phyloP scores from a whole-genome alignment of 2,797 vertebrate species.

The Lepus oiostolus region DNA sequence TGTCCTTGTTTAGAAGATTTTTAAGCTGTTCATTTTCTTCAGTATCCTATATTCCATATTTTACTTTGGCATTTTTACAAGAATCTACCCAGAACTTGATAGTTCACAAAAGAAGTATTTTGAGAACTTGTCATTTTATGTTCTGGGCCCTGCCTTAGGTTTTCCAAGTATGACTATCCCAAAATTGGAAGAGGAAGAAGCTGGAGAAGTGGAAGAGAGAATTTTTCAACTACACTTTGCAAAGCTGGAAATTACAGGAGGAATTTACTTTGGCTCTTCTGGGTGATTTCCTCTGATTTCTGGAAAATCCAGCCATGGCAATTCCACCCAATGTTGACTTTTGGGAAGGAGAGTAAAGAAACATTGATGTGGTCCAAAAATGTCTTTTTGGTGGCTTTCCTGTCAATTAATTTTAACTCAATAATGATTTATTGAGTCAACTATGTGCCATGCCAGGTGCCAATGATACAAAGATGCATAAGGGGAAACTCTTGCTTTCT shows the following conservation, averaged over 20 bases:
- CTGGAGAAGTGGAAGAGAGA: neutral
- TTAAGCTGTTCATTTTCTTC: neutral
- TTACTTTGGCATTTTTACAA: neutral
- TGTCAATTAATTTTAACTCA: constrained; percentile 34
- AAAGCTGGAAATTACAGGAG: neutral
- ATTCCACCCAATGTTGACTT: neutral
- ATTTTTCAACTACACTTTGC: neutral
- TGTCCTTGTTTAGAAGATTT: neutral
- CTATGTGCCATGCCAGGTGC: neutral
- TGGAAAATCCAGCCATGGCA: constrained; percentile 13
- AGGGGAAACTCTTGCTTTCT: neutral
- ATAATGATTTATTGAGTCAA: constrained; percentile 13
- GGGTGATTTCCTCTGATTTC: constrained; percentile 56
- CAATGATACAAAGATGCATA: neutral
- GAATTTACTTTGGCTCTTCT: constrained; percentile 40
- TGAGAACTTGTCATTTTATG: neutral
- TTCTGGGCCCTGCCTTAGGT: neutral
- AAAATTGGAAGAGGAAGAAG: constrained; percentile 30
- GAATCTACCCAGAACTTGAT: neutral
- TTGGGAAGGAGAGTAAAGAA: constrained; percentile 37
- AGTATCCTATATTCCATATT: neutral
- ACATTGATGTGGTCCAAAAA: neutral
- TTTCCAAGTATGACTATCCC: constrained; percentile 30
- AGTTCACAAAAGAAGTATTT: constrained; percentile 54
- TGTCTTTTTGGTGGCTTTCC: constrained; percentile 29